Evolutionary conservation across 2,888 invertebrate genomes (phyloP).

Genomic region (Stenodema calcarata): DNA sequence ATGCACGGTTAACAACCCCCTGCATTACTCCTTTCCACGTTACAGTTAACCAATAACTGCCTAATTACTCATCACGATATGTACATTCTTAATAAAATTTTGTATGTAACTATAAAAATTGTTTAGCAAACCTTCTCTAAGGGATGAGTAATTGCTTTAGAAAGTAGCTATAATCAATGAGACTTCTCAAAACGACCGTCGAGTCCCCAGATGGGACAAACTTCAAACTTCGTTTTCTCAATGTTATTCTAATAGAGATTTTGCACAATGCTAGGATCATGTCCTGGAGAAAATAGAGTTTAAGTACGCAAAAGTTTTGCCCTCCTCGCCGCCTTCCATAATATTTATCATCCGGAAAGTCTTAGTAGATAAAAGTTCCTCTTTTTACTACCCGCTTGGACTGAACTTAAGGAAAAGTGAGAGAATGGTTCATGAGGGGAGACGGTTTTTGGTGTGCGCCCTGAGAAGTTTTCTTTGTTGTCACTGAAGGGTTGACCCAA

Average conservation of each 20-base stretch:
- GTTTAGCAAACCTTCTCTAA: not conserved
- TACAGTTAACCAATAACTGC: no score
- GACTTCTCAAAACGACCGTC: not conserved
- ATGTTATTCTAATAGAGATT: not conserved
- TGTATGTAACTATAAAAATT: no score
- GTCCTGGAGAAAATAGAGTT: not conserved
- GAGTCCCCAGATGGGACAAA: not conserved
- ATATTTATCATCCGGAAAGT: slow-evolving; percentile 19
- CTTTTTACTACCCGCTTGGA: not conserved
- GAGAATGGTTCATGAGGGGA: not conserved
- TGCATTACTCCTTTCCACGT: no score
- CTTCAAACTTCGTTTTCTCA: not conserved
- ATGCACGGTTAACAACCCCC: no score
- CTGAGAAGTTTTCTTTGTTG: slow-evolving; percentile 15
- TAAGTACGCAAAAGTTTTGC: not conserved
- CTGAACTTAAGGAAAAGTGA: not conserved
- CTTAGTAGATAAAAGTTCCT: not conserved
- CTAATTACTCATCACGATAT: no score
- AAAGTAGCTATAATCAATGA: not conserved
- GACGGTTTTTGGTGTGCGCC: not conserved
- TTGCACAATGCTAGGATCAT: not conserved
- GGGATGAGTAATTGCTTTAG: no score
- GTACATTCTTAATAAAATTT: no score
- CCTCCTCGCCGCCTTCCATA: not conserved
- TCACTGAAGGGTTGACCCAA: not conserved